phyloP scores from a whole-genome alignment of 2,113 vertebrate species.

The Grus americana region DNA sequence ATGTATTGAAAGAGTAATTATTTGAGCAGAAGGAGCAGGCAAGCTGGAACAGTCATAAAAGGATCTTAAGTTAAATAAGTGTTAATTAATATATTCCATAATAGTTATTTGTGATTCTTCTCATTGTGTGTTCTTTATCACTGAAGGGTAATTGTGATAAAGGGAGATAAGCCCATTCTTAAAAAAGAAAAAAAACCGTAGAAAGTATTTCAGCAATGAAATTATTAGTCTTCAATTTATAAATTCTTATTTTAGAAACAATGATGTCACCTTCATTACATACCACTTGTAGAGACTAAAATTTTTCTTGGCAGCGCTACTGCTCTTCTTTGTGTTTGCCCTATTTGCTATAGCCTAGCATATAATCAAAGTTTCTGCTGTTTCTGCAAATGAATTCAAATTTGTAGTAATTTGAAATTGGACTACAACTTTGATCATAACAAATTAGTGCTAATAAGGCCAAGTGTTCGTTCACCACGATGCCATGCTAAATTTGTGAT shows the following conservation, averaged over 20 bases:
- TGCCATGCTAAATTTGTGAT: neutral
- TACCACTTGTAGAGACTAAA: neutral
- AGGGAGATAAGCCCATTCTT: neutral
- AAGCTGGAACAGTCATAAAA: neutral
- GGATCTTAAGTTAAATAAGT: neutral
- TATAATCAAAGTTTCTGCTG: slow-evolving; percentile 9
- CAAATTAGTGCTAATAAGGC: slow-evolving; percentile 25
- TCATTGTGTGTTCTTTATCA: neutral
- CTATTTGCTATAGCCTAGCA: neutral
- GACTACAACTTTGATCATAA: slow-evolving; percentile 37
- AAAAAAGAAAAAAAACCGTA: neutral
- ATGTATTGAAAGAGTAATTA: neutral
- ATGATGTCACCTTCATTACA: neutral
- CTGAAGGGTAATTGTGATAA: neutral
- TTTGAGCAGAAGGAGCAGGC: neutral
- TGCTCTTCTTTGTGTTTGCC: neutral
- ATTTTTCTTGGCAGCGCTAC: neutral
- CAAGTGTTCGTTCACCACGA: neutral
- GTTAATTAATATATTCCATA: neutral
- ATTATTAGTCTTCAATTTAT: neutral
- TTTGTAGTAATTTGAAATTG: neutral
- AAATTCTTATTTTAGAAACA: neutral
- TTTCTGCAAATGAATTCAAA: slow-evolving; percentile 14
- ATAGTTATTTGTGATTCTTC: neutral
- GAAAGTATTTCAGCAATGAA: neutral